phyloP scores from a whole-genome alignment of 1,140 invertebrate species.

The Nylanderia fulva region DNA sequence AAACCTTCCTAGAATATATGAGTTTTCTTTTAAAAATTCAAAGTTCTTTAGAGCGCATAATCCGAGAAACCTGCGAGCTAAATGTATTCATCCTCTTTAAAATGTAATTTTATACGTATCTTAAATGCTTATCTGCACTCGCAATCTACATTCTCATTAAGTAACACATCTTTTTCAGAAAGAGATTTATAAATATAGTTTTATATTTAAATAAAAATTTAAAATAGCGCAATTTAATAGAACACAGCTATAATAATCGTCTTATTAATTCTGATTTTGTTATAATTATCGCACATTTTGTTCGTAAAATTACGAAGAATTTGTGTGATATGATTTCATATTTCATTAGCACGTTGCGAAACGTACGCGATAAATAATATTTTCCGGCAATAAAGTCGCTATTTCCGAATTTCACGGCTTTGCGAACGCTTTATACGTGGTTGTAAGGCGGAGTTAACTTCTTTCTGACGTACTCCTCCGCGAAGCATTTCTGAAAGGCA shows the following conservation, averaged over 20 bases:
- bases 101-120: conserved; percentile 1
- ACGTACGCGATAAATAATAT: background rate
- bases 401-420: conserved; percentile 58
- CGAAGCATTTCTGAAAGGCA: conserved; percentile 44
- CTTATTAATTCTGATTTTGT: background rate
- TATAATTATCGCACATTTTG: conserved; percentile 7
- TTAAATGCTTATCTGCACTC: background rate
- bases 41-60: background rate
- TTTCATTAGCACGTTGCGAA: background rate
- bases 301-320: background rate
- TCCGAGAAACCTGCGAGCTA: background rate
- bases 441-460: conserved; percentile 35
- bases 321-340: background rate
- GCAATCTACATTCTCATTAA: background rate
- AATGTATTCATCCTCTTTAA: background rate
- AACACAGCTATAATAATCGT: background rate
- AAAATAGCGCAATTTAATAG: too few relatives aligned
- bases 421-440: conserved; percentile 23
- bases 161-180: too few relatives aligned
- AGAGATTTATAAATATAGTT: too few relatives aligned
- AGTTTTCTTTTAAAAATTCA: background rate
- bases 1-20: background rate
- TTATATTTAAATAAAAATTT: background rate
- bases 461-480: conserved; percentile 36
- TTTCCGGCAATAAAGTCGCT: conserved; percentile 32